Evolutionary conservation across 37 sponge, comb jelly and placozoan species (phyloP).

Genomic region (Aplysina aerophoba): DNA sequence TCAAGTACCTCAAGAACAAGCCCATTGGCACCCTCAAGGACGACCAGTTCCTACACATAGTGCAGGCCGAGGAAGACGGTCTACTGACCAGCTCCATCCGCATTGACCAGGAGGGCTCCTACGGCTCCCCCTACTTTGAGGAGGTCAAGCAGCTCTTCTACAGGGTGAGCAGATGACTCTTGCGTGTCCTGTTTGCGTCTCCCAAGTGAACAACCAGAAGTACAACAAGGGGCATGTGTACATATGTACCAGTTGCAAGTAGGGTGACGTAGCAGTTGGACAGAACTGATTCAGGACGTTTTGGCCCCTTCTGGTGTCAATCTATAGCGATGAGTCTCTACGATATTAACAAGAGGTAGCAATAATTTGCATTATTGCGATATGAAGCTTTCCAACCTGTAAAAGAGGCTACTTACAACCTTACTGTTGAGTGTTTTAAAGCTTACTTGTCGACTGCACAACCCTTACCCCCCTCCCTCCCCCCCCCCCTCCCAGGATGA

Average conservation of each 20-base stretch:
- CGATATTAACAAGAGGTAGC: no score
- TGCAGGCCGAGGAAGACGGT: slow-evolving; percentile 83
- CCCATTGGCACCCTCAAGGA: slow-evolving; percentile 85
- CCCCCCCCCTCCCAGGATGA: slow-evolving; percentile 72
- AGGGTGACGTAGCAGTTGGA: no score
- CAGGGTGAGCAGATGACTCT: slow-evolving; percentile 44
- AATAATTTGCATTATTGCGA: no score
- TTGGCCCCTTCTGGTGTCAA: no score
- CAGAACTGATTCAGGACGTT: no score
- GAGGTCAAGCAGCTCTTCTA: slow-evolving; percentile 87
- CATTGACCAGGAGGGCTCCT: slow-evolving; percentile 54
- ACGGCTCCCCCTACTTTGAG: slow-evolving; percentile 78
- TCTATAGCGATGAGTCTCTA: no score
- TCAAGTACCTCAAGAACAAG: slow-evolving; percentile 91
- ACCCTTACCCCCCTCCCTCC: neutral
- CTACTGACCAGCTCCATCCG: slow-evolving; percentile 70
- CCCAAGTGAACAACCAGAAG: neutral
- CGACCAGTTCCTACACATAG: slow-evolving; percentile 87
- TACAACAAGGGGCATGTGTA: neutral
- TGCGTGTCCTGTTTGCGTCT: no score
- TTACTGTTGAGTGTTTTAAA: no score
- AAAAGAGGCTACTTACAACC: no score
- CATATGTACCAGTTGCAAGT: neutral
- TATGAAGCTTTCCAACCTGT: no score
- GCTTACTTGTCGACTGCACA: neutral